Conservation (phyloP, 2,113 vertebrate species). For the Festucalex cinctus region DNA sequence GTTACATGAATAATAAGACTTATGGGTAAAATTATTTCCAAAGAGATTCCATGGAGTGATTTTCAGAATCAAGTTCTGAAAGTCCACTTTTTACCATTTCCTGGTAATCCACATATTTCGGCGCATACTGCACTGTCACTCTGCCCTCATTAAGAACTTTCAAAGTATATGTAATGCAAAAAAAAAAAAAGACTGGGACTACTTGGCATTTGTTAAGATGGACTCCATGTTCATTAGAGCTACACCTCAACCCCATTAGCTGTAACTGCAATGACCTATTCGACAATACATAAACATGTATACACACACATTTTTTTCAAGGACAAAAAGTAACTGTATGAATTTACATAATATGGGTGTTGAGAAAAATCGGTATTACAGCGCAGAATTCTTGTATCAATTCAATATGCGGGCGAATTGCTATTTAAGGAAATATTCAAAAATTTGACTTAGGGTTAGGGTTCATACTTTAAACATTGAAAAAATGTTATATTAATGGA, state of each 20-base stretch:
- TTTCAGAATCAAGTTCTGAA: background rate
- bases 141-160: slow-evolving; percentile 21
- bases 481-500: too few relatives aligned
- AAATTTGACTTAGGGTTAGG: too few relatives aligned
- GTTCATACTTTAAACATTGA: too few relatives aligned
- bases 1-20: too few relatives aligned
- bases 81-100: background rate
- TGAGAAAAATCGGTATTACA: too few relatives aligned
- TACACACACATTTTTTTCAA: slow-evolving; percentile 15
- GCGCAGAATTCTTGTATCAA: too few relatives aligned
- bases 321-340: slow-evolving; percentile 25
- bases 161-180: background rate
- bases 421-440: too few relatives aligned
- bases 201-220: slow-evolving; percentile 22
- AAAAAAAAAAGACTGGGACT: background rate
- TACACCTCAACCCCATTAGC: slow-evolving; percentile 31
- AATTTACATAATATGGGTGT: slow-evolving; percentile 29
- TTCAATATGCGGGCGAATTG: too few relatives aligned
- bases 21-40: background rate
- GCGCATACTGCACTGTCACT: background rate
- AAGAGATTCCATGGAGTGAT: background rate
- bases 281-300: slow-evolving; percentile 3
- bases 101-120: background rate
- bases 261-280: slow-evolving; percentile 25
- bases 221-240: slow-evolving; percentile 14